Conservation (phyloP, 2,888 invertebrate genomes). For the Conchocele bisecta region DNA sequence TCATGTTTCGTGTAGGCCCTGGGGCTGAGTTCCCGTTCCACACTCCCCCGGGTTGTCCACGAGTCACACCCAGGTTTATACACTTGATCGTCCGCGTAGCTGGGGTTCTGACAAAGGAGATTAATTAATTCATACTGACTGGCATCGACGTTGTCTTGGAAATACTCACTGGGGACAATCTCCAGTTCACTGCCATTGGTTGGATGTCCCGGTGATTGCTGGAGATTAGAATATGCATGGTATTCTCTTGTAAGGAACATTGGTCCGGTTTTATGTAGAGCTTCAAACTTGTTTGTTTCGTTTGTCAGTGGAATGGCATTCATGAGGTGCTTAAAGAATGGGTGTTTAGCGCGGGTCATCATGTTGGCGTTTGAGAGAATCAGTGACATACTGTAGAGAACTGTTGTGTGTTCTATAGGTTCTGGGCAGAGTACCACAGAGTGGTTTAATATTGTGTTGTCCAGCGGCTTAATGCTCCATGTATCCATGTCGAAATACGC, state of each 20-base stretch:
- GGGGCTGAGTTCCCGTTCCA: conserved; percentile 41
- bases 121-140: conserved; percentile 65
- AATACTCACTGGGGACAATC: conserved; percentile 74
- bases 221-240: too few species aligned
- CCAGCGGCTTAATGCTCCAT: conserved; percentile 71
- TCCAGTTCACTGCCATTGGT: too few species aligned
- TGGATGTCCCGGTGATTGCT: too few species aligned
- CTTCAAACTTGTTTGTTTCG: too few species aligned
- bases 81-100: conserved; percentile 51
- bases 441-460: conserved; percentile 64
- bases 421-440: conserved; percentile 74
- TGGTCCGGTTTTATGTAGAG: too few species aligned
- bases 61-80: conserved; percentile 67
- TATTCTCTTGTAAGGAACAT: too few species aligned
- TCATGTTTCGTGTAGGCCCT: conserved; percentile 70
- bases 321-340: conserved; percentile 70
- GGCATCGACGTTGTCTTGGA: conserved; percentile 73
- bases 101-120: conserved; percentile 57
- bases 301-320: conserved; percentile 68
- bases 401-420: conserved; percentile 72
- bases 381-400: conserved; percentile 69
- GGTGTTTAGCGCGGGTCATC: conserved; percentile 70
- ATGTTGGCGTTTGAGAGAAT: conserved; percentile 75
- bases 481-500: conserved; percentile 79
- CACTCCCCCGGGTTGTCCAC: conserved; percentile 58